Conservation (phyloP, 2,797 vertebrate genomes). For the Strix occidentalis region DNA sequence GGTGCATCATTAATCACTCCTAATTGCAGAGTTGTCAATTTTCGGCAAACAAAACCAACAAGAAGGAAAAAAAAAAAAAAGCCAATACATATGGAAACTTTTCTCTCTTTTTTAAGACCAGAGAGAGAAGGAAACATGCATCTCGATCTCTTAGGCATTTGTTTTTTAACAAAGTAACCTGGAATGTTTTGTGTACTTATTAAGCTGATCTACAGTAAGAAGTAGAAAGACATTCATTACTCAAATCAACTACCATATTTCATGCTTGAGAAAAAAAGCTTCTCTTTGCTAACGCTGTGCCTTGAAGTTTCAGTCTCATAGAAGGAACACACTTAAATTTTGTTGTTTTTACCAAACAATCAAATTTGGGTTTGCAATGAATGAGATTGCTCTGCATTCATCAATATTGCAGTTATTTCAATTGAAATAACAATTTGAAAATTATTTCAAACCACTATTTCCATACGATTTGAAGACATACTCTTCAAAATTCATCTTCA, state of each 20-base stretch:
- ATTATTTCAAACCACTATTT: neutral
- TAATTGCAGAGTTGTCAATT: conserved; percentile 71
- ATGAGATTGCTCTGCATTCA: neutral
- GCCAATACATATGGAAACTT: neutral
- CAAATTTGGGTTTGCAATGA: neutral
- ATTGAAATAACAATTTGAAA: neutral
- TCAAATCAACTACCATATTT: neutral
- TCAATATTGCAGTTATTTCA: no score
- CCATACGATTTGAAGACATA: neutral
- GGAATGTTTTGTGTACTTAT: neutral
- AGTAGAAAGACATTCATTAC: neutral
- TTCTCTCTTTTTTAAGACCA: neutral
- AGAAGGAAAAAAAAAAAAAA: neutral
- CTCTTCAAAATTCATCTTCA: neutral
- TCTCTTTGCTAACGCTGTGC: neutral
- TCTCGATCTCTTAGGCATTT: neutral
- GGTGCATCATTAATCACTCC: conserved; percentile 71
- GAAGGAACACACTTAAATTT: fast-evolving
- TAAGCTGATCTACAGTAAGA: neutral
- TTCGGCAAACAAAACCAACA: conserved; percentile 61
- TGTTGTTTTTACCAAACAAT: neutral
- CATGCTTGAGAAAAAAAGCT: neutral
- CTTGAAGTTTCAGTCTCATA: neutral
- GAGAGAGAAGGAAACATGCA: neutral
- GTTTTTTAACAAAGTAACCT: neutral